Conservation (phyloP, 2,113 vertebrate genomes). For the Hippotragus niger region DNA sequence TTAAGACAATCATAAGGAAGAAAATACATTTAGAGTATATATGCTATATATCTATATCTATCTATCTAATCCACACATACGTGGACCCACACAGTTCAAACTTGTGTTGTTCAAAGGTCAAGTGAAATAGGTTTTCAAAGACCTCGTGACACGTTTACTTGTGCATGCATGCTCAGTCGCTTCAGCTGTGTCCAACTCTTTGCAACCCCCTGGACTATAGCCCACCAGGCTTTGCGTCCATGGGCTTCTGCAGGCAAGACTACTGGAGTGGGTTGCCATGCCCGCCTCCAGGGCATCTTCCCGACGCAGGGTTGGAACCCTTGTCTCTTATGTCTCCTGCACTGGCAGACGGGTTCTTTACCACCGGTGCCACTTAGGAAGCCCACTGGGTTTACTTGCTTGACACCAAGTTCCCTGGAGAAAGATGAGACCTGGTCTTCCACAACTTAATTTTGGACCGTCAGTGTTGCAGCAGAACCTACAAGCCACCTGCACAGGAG, state of each 20-base stretch:
- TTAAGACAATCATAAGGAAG: background rate
- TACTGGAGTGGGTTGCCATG: background rate
- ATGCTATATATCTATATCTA: background rate
- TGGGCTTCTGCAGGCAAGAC: background rate
- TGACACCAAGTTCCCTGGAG: background rate
- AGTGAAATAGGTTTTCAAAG: background rate
- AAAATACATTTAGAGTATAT: background rate
- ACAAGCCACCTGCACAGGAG: background rate
- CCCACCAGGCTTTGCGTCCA: background rate
- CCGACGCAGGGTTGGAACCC: rapidly evolving
- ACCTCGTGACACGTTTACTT: background rate
- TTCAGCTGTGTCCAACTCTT: background rate
- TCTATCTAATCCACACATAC: background rate
- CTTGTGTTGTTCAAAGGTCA: background rate
- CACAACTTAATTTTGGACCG: background rate
- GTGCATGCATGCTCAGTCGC: background rate
- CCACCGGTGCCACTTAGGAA: background rate
- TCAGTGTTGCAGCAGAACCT: background rate
- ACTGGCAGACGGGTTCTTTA: background rate
- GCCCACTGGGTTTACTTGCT: background rate
- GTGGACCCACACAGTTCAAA: background rate
- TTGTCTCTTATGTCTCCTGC: background rate
- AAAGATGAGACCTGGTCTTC: background rate
- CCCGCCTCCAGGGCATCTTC: background rate
- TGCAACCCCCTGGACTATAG: background rate